Percentiles rank a stretch among this genome's conserved stretches.
phyloP scores from a whole-genome alignment of 1,140 invertebrate genomes.

The Euborellia annulipes region DNA sequence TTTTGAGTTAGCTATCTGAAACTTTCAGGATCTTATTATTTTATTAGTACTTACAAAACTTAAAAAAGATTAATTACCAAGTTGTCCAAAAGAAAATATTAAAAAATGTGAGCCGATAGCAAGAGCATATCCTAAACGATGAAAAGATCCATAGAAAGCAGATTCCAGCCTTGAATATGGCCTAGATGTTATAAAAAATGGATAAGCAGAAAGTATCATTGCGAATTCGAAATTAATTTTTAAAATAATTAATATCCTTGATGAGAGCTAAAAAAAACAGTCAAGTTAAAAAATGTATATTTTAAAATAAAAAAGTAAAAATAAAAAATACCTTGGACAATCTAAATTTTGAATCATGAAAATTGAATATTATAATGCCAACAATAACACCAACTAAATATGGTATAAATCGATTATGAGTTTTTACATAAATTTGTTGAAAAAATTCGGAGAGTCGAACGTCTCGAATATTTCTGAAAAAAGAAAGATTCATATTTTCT shows the following conservation, averaged over 20 bases:
- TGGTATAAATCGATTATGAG: conserved; percentile 33
- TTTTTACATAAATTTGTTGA: conserved; percentile 28
- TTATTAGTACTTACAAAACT: too few species aligned
- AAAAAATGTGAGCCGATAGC: not conserved
- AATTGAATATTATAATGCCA: conserved; percentile 17
- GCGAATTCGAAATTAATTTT: not conserved
- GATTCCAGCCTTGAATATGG: conserved; percentile 1
- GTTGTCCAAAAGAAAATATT: not conserved
- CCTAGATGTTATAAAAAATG: not conserved
- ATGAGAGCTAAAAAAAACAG: conserved; percentile 1
- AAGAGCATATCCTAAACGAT: conserved; percentile 3
- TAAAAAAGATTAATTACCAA: not conserved
- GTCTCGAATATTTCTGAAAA: not conserved
- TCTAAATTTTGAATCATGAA: not conserved
- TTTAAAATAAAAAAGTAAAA: not conserved
- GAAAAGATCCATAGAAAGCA: conserved; percentile 4
- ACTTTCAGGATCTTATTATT: too few species aligned
- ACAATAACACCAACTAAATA: conserved; percentile 36
- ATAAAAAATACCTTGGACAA: not conserved
- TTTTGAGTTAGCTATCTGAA: too few species aligned
- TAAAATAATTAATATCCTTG: not conserved
- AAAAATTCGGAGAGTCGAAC: not conserved
- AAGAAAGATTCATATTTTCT: too few species aligned
- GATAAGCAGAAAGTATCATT: not conserved
- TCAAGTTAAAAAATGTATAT: not conserved